Percentiles rank a stretch among this genome's conserved stretches.
phyloP scores from a whole-genome alignment of 2,888 invertebrate species.

The Steinernema hermaphroditum region DNA sequence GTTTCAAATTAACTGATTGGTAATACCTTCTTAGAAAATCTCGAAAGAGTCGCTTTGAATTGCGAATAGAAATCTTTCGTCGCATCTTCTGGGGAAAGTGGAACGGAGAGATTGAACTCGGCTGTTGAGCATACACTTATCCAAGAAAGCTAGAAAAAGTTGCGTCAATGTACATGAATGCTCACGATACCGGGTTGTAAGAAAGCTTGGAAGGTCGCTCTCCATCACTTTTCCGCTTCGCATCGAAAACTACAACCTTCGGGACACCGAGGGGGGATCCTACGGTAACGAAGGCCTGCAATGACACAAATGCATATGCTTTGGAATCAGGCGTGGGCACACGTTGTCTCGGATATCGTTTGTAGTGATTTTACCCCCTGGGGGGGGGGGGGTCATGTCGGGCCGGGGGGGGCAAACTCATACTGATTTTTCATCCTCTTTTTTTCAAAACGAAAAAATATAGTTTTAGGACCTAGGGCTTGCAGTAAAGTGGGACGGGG shows the following conservation, averaged over 20 bases:
- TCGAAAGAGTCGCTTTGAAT: slow-evolving; percentile 4
- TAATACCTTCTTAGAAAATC: slow-evolving; percentile 12
- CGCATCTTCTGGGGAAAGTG: background rate
- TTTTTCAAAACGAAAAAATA: too few relatives aligned
- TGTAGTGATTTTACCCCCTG: too few relatives aligned
- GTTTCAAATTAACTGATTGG: background rate
- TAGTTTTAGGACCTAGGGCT: too few relatives aligned
- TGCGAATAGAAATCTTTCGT: slow-evolving; percentile 16
- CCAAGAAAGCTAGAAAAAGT: slow-evolving; percentile 17
- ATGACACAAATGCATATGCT: too few relatives aligned
- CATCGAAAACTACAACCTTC: background rate
- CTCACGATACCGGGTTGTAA: background rate
- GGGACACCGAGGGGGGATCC: slow-evolving; percentile 14
- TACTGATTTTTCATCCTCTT: too few relatives aligned
- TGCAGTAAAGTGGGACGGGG: too few relatives aligned
- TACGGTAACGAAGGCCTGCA: slow-evolving; percentile 6
- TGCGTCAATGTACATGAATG: too few relatives aligned
- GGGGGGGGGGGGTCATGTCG: too few relatives aligned
- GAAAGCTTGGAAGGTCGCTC: background rate
- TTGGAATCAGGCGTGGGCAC: too few relatives aligned
- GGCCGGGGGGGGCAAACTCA: too few relatives aligned
- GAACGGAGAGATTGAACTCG: slow-evolving; percentile 24
- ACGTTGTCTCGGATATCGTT: too few relatives aligned
- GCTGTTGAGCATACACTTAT: background rate
- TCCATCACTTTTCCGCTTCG: background rate